phyloP scores from a whole-genome alignment of 2,797 vertebrate species.

The Anabas testudineus region DNA sequence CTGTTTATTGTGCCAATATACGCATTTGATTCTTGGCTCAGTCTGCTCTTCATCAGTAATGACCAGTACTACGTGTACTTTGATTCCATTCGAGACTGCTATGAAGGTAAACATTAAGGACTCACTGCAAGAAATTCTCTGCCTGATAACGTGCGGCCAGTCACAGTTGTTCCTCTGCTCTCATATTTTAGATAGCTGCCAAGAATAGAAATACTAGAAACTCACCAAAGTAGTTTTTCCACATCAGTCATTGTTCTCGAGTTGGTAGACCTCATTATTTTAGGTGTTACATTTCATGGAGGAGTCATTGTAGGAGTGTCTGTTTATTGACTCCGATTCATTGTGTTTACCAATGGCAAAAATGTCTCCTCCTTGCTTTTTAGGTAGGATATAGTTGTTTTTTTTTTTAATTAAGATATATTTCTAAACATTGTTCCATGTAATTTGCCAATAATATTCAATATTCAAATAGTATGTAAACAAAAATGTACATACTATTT shows the following conservation, averaged over 20 bases:
- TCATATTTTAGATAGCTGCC: slow-evolving; percentile 3
- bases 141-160: background rate
- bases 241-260: slow-evolving; percentile 25
- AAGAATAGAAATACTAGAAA: slow-evolving; percentile 28
- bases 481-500: background rate
- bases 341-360: background rate
- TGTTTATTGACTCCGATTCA: background rate
- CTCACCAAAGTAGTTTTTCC: slow-evolving; percentile 75
- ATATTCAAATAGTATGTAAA: slow-evolving; percentile 23
- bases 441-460: background rate
- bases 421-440: background rate
- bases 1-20: slow-evolving; percentile 96
- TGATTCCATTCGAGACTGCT: slow-evolving; percentile 95
- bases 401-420: background rate
- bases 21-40: slow-evolving; percentile 97
- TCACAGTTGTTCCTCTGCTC: background rate
- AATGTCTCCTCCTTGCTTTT: background rate
- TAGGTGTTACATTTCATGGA: slow-evolving; percentile 39
- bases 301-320: slow-evolving; percentile 26
- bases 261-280: slow-evolving; percentile 20
- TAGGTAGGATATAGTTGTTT: background rate
- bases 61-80: slow-evolving; percentile 96
- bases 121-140: background rate
- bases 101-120: slow-evolving; percentile 88
- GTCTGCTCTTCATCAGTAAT: slow-evolving; percentile 94